phyloP scores from a whole-genome alignment of 2,113 vertebrate species.

The Microcebus tavaratra region DNA sequence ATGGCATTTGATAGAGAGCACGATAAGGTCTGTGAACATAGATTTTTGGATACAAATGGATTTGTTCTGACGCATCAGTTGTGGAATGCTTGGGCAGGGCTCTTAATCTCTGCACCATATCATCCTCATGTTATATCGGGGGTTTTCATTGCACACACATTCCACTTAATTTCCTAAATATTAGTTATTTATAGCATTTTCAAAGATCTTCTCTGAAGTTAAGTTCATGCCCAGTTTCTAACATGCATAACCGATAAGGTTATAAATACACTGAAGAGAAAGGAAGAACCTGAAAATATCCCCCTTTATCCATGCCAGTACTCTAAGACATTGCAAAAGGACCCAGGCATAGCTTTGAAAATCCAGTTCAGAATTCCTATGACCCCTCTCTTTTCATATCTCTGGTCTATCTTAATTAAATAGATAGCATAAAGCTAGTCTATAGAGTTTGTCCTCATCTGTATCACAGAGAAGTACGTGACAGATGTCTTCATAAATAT shows the following conservation, averaged over 20 bases:
- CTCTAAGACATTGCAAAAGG: not conserved
- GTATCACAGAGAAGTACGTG: not conserved
- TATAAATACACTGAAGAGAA: conserved; percentile 21
- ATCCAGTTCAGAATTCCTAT: not conserved
- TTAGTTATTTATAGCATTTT: not conserved
- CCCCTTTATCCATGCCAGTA: not conserved
- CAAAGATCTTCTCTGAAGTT: not conserved
- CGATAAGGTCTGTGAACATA: not conserved
- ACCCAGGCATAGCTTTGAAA: not conserved
- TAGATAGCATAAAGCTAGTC: not conserved
- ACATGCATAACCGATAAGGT: not conserved
- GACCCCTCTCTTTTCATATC: not conserved
- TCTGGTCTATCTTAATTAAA: not conserved
- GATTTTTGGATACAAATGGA: not conserved
- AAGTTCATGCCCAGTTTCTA: conserved; percentile 23
- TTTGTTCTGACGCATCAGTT: not conserved
- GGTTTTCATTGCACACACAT: not conserved
- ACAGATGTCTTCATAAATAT: conserved; percentile 32
- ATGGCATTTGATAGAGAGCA: not conserved
- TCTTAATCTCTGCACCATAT: not conserved
- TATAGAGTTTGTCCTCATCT: conserved; percentile 1
- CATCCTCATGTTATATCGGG: not conserved
- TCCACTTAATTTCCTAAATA: conserved; percentile 21
- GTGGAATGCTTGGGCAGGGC: not conserved
- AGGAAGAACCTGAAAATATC: not conserved